These are phyloP conservation scores for Drosophila testacea DNA, from an alignment of 2,888 invertebrate genomes.

Conservation along the genomic window DNA sequence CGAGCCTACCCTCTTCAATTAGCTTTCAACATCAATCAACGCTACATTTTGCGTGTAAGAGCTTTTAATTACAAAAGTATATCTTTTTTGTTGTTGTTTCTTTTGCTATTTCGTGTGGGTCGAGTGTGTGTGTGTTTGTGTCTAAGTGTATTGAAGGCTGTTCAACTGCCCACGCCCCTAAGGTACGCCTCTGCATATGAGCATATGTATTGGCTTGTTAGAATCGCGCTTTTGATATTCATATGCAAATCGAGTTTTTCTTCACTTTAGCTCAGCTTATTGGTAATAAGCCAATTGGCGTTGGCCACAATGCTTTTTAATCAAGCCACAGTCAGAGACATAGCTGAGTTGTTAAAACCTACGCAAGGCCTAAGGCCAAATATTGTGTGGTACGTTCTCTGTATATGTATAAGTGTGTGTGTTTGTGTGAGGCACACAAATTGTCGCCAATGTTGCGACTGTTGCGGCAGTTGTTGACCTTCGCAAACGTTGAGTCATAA, in stretches of 20 bases:
- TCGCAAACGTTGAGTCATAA: constrained; percentile 64
- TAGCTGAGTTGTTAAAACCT: constrained; percentile 59
- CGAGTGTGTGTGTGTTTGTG: constrained; percentile 32
- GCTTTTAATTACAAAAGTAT: constrained; percentile 71
- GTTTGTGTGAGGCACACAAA: constrained; percentile 40
- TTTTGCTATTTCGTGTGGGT: constrained; percentile 31
- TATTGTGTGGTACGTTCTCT: constrained; percentile 57
- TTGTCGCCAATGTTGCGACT: constrained; percentile 57
- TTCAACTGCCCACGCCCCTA: constrained; percentile 62
- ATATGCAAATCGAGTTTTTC: constrained; percentile 73
- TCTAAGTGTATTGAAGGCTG: constrained; percentile 63
- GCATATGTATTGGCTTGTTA: constrained; percentile 59
- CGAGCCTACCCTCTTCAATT: constrained; percentile 67
- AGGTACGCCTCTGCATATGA: constrained; percentile 67
- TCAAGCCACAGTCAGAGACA: constrained; percentile 60
- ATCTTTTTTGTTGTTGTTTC: constrained; percentile 8
- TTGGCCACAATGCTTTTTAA: constrained; percentile 73
- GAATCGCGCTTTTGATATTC: constrained; percentile 62
- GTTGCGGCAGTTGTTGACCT: constrained; percentile 73
- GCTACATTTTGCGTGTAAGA: constrained; percentile 63
- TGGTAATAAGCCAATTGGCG: constrained; percentile 79
- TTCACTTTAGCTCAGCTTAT: constrained; percentile 52
- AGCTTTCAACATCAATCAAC: constrained; percentile 74
- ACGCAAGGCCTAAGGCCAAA: constrained; percentile 75
- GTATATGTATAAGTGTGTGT: constrained; percentile 29